phyloP scores from a whole-genome alignment of 2,113 vertebrate species.

The mouse (Mus musculus) region DNA sequence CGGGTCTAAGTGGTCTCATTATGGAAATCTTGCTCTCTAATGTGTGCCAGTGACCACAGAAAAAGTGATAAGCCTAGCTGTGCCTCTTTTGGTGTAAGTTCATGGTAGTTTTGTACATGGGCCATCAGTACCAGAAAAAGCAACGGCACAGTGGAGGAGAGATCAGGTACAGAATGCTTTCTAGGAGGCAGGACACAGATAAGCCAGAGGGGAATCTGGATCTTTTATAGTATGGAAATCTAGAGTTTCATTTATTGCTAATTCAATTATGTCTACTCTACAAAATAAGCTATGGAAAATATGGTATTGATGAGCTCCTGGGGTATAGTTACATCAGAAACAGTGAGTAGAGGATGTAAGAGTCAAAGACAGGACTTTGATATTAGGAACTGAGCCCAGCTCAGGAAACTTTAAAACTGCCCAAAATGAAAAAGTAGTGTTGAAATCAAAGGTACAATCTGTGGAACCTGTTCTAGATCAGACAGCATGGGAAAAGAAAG shows the following conservation, averaged over 20 bases:
- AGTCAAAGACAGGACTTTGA: neutral
- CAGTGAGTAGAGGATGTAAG: neutral
- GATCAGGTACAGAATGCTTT: neutral
- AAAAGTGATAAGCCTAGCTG: neutral
- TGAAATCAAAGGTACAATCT: conserved; percentile 21
- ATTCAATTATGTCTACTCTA: neutral
- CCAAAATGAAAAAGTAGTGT: neutral
- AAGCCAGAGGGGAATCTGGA: no score
- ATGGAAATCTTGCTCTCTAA: neutral
- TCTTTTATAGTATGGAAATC: neutral
- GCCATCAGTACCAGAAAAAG: neutral
- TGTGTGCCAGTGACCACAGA: neutral
- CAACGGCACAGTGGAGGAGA: neutral
- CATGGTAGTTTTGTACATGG: neutral
- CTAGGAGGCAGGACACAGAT: neutral
- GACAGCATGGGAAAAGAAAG: neutral
- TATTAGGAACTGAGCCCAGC: neutral
- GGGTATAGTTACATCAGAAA: neutral
- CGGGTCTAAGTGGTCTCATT: neutral
- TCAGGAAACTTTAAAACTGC: neutral
- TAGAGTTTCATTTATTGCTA: neutral
- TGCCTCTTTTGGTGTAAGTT: neutral
- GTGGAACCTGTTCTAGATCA: neutral
- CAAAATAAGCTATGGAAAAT: neutral
- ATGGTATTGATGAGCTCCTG: neutral